Conservation (phyloP, 1,140 invertebrate species). For the Eueides isabella region DNA sequence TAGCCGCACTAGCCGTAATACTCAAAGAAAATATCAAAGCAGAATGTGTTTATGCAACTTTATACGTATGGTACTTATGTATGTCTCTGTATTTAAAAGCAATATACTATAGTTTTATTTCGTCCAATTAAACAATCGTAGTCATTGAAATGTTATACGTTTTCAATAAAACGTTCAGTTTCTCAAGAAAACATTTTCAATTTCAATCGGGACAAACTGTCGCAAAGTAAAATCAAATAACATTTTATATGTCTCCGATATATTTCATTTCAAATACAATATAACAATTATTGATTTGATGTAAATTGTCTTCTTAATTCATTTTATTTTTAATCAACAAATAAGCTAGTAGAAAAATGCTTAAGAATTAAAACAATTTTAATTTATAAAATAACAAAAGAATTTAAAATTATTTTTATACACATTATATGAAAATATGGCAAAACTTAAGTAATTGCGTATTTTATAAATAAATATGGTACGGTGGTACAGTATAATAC, state of each 20-base stretch:
- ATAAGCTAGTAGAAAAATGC: too few species aligned
- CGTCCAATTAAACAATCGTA: constrained; percentile 32
- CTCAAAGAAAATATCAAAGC: constrained; percentile 59
- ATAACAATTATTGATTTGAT: constrained; percentile 9
- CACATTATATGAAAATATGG: too few species aligned
- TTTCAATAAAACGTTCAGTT: constrained; percentile 26
- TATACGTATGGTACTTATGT: neutral
- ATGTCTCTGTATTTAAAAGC: neutral
- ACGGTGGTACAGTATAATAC: too few species aligned
- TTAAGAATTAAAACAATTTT: too few species aligned
- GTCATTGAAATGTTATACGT: constrained; percentile 25
- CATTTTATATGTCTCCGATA: constrained; percentile 7
- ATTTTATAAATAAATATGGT: too few species aligned
- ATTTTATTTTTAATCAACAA: too few species aligned
- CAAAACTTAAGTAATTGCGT: too few species aligned
- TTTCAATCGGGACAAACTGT: constrained; percentile 28
- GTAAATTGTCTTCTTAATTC: neutral
- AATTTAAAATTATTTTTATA: too few species aligned
- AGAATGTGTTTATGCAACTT: neutral
- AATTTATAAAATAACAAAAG: too few species aligned
- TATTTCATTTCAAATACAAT: constrained; percentile 23
- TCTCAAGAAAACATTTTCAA: constrained; percentile 25
- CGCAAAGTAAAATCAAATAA: constrained; percentile 23
- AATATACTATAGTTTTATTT: constrained; percentile 36
- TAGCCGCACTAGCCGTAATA: constrained; percentile 26